phyloP scores from a whole-genome alignment of 2,113 vertebrate genomes.

The Aspidoscelis tigris region DNA sequence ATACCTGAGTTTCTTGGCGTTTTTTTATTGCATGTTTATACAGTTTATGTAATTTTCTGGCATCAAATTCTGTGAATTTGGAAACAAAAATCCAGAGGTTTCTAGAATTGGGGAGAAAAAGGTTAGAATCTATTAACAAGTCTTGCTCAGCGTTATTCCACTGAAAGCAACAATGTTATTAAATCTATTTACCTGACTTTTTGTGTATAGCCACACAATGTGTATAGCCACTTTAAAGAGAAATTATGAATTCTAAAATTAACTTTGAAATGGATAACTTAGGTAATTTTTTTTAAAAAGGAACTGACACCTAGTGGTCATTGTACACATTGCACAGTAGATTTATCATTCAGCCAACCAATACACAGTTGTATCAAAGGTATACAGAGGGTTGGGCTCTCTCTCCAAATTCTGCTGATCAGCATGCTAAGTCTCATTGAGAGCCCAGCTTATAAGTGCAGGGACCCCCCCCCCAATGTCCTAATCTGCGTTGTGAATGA shows the following conservation, averaged over 20 bases:
- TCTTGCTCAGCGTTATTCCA: neutral
- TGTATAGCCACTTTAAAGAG: neutral
- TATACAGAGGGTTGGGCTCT: too few relatives aligned
- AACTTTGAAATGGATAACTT: neutral
- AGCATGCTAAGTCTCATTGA: too few relatives aligned
- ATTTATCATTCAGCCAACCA: neutral
- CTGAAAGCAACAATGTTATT: too few relatives aligned
- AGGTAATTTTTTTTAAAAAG: neutral
- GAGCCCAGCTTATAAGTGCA: too few relatives aligned
- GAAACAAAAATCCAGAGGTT: conserved; percentile 99
- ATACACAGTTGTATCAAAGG: too few relatives aligned
- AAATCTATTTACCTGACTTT: neutral
- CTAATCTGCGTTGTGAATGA: neutral
- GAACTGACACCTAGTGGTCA: conserved; percentile 22
- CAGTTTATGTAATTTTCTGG: conserved; percentile 95
- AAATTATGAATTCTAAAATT: neutral
- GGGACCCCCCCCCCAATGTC: too few relatives aligned
- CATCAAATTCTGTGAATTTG: conserved; percentile 98
- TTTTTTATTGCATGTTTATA: conserved; percentile 99
- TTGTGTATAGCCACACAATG: neutral
- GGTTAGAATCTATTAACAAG: neutral
- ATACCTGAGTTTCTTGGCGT: conserved; percentile 94
- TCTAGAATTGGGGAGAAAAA: conserved; percentile 72
- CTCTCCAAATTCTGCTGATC: too few relatives aligned
- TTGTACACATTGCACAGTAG: neutral